Percentiles rank a stretch among this genome's conserved stretches.
phyloP scores from a whole-genome alignment of 1,140 invertebrate genomes.

The Cydia amplana region DNA sequence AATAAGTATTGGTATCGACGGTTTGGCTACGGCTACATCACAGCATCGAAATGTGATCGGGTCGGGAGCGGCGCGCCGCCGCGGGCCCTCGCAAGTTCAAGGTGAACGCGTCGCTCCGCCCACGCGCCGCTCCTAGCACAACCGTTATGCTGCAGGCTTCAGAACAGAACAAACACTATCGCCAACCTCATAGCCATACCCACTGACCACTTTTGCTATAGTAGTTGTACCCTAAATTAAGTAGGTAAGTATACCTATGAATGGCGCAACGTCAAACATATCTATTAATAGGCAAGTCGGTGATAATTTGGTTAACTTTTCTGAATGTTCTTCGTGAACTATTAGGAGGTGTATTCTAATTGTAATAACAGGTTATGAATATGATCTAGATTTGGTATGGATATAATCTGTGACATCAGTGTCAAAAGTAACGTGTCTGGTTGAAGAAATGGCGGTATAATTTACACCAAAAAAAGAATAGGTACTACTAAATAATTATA shows the following conservation, averaged over 20 bases:
- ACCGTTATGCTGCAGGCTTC: slow-evolving; percentile 57
- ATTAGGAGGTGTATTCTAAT: too few relatives aligned
- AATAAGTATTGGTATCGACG: slow-evolving; percentile 37
- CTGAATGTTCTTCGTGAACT: too few relatives aligned
- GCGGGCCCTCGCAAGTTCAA: slow-evolving; percentile 72
- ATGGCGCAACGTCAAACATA: background rate
- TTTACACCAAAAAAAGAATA: too few relatives aligned
- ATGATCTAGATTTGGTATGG: too few relatives aligned
- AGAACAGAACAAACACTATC: slow-evolving; percentile 12
- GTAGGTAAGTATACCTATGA: background rate
- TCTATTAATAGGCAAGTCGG: too few relatives aligned
- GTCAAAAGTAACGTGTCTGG: too few relatives aligned
- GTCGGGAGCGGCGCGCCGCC: slow-evolving; percentile 33
- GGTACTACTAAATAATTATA: too few relatives aligned
- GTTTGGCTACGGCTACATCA: slow-evolving; percentile 38
- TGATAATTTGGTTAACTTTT: too few relatives aligned
- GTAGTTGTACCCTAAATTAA: background rate
- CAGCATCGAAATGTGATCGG: slow-evolving; percentile 56
- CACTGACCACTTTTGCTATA: background rate
- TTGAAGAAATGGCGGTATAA: too few relatives aligned
- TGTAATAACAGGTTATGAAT: too few relatives aligned
- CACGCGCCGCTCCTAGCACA: slow-evolving; percentile 68
- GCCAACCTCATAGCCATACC: background rate
- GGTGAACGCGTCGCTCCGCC: slow-evolving; percentile 75
- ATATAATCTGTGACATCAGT: too few relatives aligned